phyloP scores from a whole-genome alignment of 1,140 invertebrate species.

The Drosophila repleta region DNA sequence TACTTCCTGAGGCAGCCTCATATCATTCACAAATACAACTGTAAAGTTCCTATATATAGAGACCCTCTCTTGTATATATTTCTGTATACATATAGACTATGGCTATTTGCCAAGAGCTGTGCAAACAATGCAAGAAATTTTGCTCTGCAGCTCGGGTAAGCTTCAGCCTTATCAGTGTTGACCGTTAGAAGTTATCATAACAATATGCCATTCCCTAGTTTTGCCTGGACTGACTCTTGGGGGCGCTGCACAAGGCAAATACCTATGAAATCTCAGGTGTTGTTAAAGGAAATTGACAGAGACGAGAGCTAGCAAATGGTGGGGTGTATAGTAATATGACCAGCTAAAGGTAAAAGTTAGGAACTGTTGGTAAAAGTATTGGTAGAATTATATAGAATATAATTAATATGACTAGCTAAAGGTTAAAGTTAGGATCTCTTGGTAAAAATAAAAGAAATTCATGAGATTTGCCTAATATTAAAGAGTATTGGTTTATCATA shows the following conservation, averaged over 20 bases:
- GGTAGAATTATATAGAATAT: too few species aligned
- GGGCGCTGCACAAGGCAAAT: conserved; percentile 13
- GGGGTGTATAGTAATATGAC: neutral
- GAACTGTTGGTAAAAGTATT: neutral
- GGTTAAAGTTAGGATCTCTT: neutral
- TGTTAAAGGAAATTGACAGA: conserved; percentile 16
- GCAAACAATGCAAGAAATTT: conserved; percentile 59
- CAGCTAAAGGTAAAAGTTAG: neutral
- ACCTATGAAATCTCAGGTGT: conserved; percentile 41
- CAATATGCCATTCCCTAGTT: conserved; percentile 1
- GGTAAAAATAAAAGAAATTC: too few species aligned
- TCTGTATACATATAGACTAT: conserved; percentile 10
- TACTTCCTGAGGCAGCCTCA: conserved; percentile 75
- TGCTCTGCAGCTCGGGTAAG: conserved; percentile 24
- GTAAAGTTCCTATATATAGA: conserved; percentile 14
- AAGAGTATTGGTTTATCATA: too few species aligned
- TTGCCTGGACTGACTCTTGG: neutral
- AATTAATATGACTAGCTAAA: neutral
- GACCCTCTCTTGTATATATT: conserved; percentile 2
- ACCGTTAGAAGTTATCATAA: conserved; percentile 37
- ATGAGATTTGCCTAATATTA: too few species aligned
- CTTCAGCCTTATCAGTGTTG: conserved; percentile 55
- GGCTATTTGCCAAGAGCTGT: conserved; percentile 57
- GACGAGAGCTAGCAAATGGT: conserved; percentile 5
- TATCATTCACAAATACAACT: conserved; percentile 45